Base-by-base conservation (phyloP, 2,113 vertebrate species). In the Talpa occidentalis region DNA sequence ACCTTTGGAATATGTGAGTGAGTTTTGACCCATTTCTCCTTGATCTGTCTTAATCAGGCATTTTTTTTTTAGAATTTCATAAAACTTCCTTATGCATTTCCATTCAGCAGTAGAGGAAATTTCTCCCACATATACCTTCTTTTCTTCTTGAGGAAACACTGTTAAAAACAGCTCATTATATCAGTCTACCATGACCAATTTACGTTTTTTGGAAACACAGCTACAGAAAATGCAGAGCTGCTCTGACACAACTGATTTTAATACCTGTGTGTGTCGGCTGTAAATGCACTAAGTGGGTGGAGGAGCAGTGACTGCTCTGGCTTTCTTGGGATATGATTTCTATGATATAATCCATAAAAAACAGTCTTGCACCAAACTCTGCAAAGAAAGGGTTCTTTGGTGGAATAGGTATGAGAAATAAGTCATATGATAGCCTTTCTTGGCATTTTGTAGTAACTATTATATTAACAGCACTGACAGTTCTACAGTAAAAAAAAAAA, bases 101-200 rank as follows among this genome's bases (percentile, higher is more conserved):
- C 22, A 24, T 73, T 49, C 6, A 49, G 17, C 54, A 42, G 73
- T 42, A 2, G 11, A 52, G 44, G 30, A 72, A 90, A 78, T 60
- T 82, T 90, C 22, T 87, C 16, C 62, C 49, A 77, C 42, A 42
- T 74, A 24, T 49, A 26, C 44, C 85, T 49, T 73, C 54, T 82
- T 77, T 90, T 84, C 87, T 93, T 89, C 52, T 88, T 44, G 56
- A 60, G 60, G 90, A 88, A 76, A 54, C 47, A 72, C 49, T 70
- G 6, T 93, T 94, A 56, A 62, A 84, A 93, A 89, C 17, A 74
- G 4, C 28, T 73, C 67, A 26, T 77, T 91, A 17, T 44, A 21
- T 80, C 66, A 19, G 59, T 49, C 67, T 66, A 73, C 42, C 35
- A 49, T 44, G 44, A 60, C 77, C 60, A 69, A 22, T 67, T 12